These are phyloP conservation scores for Nemapogon koenigi DNA, from an alignment of 2,888 invertebrate genomes.

Conservation along the genomic window DNA sequence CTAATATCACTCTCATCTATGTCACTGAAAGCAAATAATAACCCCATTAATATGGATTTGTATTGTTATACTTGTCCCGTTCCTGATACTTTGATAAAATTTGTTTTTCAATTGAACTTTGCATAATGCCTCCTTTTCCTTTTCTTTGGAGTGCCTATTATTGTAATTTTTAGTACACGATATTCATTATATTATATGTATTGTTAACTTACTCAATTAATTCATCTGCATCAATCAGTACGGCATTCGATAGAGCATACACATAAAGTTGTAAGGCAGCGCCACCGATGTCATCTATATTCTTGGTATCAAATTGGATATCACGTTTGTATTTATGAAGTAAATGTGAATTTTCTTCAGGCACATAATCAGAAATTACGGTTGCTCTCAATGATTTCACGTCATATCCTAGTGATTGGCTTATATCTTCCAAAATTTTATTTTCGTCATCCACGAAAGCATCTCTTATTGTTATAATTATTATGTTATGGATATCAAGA, in stretches of 20 bases:
- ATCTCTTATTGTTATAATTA: constrained; percentile 40
- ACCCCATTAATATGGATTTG: too few relatives aligned
- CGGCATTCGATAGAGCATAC: constrained; percentile 37
- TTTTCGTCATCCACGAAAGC: constrained; percentile 44
- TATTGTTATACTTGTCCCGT: too few relatives aligned
- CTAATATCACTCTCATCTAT: constrained; percentile 29
- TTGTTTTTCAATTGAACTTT: too few relatives aligned
- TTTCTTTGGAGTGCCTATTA: too few relatives aligned
- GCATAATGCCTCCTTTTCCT: too few relatives aligned
- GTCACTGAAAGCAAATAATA: constrained; percentile 33
- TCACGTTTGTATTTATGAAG: background rate
- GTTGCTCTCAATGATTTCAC: constrained; percentile 43
- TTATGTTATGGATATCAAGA: constrained; percentile 40
- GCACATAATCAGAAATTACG: constrained; percentile 30
- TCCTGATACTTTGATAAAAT: too few relatives aligned
- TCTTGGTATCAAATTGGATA: constrained; percentile 18
- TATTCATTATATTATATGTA: too few relatives aligned
- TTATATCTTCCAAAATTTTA: constrained; percentile 30
- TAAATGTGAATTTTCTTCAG: constrained; percentile 9
- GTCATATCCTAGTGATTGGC: constrained; percentile 36
- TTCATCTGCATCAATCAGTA: constrained; percentile 33
- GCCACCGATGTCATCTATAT: constrained; percentile 22
- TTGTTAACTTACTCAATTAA: constrained; percentile 29
- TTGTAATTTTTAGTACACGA: too few relatives aligned
- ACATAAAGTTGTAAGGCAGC: constrained; percentile 38